A percentile compares a stretch with the other conserved stretches of the same genome.
These are phyloP conservation scores for Lipotes vexillifer DNA, from an alignment of 2,113 vertebrate species.

Conservation along the genomic window DNA sequence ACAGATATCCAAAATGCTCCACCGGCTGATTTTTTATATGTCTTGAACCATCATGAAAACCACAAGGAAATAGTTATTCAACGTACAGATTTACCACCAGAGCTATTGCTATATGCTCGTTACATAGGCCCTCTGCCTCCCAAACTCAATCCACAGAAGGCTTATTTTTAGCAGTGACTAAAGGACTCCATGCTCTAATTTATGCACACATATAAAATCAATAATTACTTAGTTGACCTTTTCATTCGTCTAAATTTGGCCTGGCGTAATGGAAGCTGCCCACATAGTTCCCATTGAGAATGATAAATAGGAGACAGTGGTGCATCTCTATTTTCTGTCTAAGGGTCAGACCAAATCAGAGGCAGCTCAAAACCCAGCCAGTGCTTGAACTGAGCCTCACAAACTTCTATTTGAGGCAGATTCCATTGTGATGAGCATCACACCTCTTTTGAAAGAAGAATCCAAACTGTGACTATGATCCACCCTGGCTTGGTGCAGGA, in stretches of 20 bases:
- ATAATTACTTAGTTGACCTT: conserved; percentile 77
- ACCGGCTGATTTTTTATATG: background rate
- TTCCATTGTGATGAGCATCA: background rate
- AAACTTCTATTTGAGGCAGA: background rate
- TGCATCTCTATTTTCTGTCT: conserved; percentile 60
- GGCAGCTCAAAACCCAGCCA: conserved; percentile 9
- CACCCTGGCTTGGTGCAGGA: background rate
- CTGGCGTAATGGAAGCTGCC: conserved; percentile 72
- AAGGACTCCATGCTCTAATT: conserved; percentile 74
- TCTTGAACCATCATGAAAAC: background rate
- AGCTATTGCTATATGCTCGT: conserved; percentile 41
- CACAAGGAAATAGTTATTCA: conserved; percentile 46
- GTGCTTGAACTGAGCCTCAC: conserved; percentile 49
- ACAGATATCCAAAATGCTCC: conserved; percentile 20
- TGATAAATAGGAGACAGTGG: conserved; percentile 71
- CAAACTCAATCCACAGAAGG: conserved; percentile 65
- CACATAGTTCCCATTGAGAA: conserved; percentile 72
- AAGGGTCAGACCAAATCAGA: conserved; percentile 50
- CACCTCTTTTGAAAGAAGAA: background rate
- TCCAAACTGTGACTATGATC: background rate
- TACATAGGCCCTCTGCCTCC: conserved; percentile 43
- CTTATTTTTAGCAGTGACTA: conserved; percentile 74
- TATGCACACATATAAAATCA: conserved; percentile 78
- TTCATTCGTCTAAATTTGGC: conserved; percentile 77
- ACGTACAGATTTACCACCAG: conserved; percentile 1